Evolutionary conservation across 2,113 vertebrate genomes (phyloP).

Genomic region (cattle (Bos taurus)): DNA sequence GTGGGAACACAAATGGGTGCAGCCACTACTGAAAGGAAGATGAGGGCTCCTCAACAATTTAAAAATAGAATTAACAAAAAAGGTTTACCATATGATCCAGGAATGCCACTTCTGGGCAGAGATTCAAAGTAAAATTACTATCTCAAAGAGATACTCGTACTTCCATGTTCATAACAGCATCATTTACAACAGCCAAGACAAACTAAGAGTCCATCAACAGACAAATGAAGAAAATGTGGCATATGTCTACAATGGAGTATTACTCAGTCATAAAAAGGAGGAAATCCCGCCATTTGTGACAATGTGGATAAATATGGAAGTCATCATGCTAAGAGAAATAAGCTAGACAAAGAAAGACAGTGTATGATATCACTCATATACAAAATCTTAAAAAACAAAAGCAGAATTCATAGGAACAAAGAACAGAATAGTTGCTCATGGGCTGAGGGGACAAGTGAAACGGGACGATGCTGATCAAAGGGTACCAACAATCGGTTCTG

Average conservation of each 20-base stretch:
- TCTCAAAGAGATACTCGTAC: neutral
- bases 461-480: neutral
- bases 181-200: neutral
- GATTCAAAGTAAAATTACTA: neutral
- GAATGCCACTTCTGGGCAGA: neutral
- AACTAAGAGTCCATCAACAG: neutral
- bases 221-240: neutral
- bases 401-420: neutral
- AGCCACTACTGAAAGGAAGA: neutral
- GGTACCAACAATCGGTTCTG: neutral
- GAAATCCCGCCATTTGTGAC: neutral
- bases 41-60: neutral
- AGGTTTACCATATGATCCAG: neutral
- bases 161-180: neutral
- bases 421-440: neutral
- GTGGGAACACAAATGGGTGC: neutral
- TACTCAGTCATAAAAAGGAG: neutral
- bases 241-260: neutral
- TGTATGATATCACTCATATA: neutral
- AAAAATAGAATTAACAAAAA: neutral
- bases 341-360: neutral
- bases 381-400: neutral
- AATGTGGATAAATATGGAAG: neutral
- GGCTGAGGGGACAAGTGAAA: neutral
- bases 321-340: neutral